Conservation (phyloP, 2,113 vertebrate species). For the Procavia capensis region DNA sequence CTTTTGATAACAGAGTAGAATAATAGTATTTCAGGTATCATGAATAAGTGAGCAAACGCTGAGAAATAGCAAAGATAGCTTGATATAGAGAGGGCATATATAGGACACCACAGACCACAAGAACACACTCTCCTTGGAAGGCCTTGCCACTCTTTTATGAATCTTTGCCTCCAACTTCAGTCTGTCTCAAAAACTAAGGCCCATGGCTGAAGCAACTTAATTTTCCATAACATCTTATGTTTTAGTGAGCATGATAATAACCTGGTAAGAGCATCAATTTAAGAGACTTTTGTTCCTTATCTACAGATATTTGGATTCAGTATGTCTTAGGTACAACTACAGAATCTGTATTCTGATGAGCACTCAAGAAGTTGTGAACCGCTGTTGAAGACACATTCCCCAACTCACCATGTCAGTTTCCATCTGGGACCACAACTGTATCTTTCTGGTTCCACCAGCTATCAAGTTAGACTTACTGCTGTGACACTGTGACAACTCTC, state of each 20-base stretch:
- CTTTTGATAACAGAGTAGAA: background rate
- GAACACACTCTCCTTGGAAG: fast-evolving
- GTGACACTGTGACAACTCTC: background rate
- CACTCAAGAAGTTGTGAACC: background rate
- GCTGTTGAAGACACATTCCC: background rate
- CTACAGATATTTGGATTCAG: background rate
- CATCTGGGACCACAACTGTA: background rate
- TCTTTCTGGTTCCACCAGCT: background rate
- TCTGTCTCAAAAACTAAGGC: background rate
- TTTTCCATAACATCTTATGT: background rate
- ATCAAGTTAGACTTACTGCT: background rate
- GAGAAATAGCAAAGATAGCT: background rate
- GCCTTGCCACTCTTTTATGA: background rate
- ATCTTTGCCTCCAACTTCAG: background rate
- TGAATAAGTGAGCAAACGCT: background rate
- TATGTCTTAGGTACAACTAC: fast-evolving
- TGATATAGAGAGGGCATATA: background rate
- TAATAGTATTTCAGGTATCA: background rate
- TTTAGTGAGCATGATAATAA: background rate
- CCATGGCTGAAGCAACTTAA: background rate
- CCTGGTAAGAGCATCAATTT: background rate
- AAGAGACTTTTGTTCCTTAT: background rate
- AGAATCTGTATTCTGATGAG: background rate
- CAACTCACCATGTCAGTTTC: background rate
- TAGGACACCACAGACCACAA: background rate